phyloP scores from a whole-genome alignment of 2,113 vertebrate genomes.

The Hippoglossus stenolepis region DNA sequence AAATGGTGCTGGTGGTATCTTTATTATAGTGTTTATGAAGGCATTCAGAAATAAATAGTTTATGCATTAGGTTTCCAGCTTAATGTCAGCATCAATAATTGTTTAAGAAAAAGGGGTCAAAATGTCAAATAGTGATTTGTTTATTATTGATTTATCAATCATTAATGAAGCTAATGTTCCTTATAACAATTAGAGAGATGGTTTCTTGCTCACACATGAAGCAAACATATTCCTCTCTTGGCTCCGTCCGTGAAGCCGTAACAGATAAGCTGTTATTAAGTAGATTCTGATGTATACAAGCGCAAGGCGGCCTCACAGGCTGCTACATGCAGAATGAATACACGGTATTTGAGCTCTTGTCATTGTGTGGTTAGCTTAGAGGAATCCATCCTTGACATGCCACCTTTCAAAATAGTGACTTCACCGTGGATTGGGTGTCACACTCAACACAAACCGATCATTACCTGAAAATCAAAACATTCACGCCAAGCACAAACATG shows the following conservation, averaged over 20 bases:
- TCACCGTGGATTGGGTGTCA: conserved; percentile 69
- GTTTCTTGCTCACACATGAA: neutral
- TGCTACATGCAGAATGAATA: conserved; percentile 81
- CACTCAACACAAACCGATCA: conserved; percentile 81
- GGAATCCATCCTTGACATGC: conserved; percentile 81
- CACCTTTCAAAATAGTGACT: conserved; percentile 75
- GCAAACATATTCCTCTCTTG: neutral
- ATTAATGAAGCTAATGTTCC: neutral
- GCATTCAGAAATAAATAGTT: neutral
- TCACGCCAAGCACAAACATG: conserved; percentile 52
- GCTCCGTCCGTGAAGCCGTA: conserved; percentile 22
- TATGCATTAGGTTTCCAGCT: too few relatives aligned
- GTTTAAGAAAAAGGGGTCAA: neutral
- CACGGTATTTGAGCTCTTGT: conserved; percentile 86
- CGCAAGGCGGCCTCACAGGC: conserved; percentile 71
- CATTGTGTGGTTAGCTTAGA: conserved; percentile 87
- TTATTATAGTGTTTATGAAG: neutral
- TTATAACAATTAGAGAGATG: neutral
- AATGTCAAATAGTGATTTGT: neutral
- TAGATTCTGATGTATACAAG: conserved; percentile 26
- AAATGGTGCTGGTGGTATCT: neutral
- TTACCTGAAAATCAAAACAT: conserved; percentile 67
- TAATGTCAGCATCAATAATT: neutral
- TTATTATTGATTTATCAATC: neutral
- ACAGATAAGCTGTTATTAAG: conserved; percentile 38